These are phyloP conservation scores for Antitype chi DNA, from an alignment of 2,888 invertebrate species.

Conservation along the genomic window DNA sequence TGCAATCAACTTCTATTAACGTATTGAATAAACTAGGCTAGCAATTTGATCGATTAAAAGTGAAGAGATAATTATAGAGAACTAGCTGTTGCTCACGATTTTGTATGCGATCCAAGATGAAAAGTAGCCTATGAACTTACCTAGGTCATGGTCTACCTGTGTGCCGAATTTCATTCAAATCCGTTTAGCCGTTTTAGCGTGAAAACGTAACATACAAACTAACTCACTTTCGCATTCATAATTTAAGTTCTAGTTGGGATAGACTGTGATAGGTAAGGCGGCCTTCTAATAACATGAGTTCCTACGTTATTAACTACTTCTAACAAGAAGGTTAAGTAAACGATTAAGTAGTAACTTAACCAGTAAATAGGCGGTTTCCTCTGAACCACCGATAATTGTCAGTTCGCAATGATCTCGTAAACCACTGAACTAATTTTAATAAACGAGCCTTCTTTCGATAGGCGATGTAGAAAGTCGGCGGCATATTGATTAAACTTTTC, in stretches of 20 bases:
- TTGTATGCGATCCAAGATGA: no score
- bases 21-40: not conserved
- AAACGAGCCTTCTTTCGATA: conserved; percentile 43
- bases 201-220: no score
- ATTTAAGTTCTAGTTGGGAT: no score
- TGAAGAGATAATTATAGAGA: conserved; percentile 9
- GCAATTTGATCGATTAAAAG: conserved; percentile 5
- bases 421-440: conserved; percentile 57
- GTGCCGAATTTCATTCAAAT: no score
- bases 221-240: no score
- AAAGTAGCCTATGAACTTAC: no score
- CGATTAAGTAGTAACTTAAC: conserved; percentile 17
- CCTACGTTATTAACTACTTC: conserved; percentile 1
- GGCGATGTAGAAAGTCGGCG: conserved; percentile 56
- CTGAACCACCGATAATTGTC: conserved; percentile 37
- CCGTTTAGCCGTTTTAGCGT: no score
- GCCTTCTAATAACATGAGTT: not conserved
- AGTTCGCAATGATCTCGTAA: conserved; percentile 52
- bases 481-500: conserved; percentile 54
- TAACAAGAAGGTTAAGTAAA: not conserved
- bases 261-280: not conserved
- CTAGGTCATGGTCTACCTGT: no score
- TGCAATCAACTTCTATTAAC: no score
- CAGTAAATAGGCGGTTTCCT: conserved; percentile 46
- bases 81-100: not conserved